Evolutionary conservation across 2,797 vertebrate genomes (phyloP).

Genomic region (Lerista edwardsae): DNA sequence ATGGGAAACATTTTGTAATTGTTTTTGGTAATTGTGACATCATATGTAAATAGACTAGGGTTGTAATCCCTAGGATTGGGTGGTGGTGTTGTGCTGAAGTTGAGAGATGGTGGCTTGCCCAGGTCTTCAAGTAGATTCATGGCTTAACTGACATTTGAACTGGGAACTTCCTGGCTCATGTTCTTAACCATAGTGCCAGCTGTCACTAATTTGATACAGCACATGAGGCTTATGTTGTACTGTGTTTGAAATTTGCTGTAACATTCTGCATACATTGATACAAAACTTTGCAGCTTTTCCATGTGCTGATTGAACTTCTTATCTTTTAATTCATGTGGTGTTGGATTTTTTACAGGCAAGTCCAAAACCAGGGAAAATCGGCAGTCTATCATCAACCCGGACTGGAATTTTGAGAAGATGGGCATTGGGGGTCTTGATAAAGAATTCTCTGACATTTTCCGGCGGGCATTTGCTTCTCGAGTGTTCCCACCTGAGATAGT

Average conservation of each 20-base stretch:
- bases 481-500: conserved; percentile 98
- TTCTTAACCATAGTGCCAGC: background rate
- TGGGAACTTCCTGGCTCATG: background rate
- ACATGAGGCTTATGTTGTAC: background rate
- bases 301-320: background rate
- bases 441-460: conserved; percentile 96
- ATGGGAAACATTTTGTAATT: background rate
- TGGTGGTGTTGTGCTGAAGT: background rate
- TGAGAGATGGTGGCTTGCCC: background rate
- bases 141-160: background rate
- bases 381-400: conserved; percentile 97
- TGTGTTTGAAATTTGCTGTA: background rate
- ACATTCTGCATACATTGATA: background rate
- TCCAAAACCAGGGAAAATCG: conserved; percentile 90
- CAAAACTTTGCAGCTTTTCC: background rate
- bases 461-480: conserved; percentile 92
- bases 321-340: background rate
- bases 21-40: background rate
- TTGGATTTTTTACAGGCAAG: conserved; percentile 80
- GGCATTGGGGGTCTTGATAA: conserved; percentile 95
- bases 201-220: background rate
- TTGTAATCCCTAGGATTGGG: background rate
- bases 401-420: conserved; percentile 99
- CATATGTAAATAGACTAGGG: background rate
- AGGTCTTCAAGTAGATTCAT: background rate